A percentile compares a stretch with the other conserved stretches of the same genome.
These are phyloP conservation scores for Dipodomys stephensi DNA, from an alignment of 2,113 vertebrate genomes.

Conservation along the genomic window DNA sequence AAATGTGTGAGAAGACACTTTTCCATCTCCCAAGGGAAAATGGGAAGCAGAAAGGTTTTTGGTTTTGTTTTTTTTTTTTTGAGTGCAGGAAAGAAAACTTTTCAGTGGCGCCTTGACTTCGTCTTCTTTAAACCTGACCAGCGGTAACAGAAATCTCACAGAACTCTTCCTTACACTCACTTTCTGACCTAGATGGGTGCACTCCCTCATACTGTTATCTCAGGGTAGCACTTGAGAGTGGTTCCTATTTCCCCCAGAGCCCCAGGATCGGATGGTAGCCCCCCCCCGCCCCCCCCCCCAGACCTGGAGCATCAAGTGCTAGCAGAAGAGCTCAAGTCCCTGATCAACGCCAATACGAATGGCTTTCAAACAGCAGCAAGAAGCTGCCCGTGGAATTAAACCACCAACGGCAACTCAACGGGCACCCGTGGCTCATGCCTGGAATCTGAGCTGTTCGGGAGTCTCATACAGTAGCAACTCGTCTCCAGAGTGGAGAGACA, in stretches of 20 bases:
- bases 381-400: not conserved
- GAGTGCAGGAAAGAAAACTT: conserved; percentile 37
- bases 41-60: conserved; percentile 44
- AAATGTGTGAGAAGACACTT: conserved; percentile 75
- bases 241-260: not conserved
- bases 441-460: too few relatives aligned
- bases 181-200: not conserved
- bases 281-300: too few relatives aligned
- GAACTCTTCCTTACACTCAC: not conserved
- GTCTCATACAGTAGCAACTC: not conserved
- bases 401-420: not conserved
- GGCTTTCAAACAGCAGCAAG: not conserved
- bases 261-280: not conserved
- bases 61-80: too few relatives aligned
- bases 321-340: too few relatives aligned
- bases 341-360: not conserved
- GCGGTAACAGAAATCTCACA: conserved; percentile 46
- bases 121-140: conserved; percentile 9
- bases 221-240: not conserved
- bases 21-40: conserved; percentile 71
- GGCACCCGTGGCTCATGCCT: too few relatives aligned
- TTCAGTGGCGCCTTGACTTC: conserved; percentile 52
- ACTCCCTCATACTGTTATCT: not conserved
- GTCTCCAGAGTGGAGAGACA: not conserved
- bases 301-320: not conserved